Conservation (phyloP, 1,140 invertebrate species). For the Radopholus similis region DNA sequence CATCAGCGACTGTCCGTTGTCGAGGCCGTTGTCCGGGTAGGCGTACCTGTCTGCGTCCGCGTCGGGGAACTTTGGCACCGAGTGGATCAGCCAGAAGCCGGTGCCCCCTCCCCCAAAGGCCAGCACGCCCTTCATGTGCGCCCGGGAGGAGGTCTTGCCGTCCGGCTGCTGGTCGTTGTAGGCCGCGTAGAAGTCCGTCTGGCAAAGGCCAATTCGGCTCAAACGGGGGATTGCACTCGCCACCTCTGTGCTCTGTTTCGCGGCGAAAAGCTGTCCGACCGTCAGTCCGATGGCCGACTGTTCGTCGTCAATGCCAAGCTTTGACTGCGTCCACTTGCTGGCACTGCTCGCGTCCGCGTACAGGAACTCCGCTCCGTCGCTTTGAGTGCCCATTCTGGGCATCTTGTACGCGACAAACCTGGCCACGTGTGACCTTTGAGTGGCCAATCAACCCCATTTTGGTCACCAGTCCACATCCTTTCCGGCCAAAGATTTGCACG, state of each 20-base stretch:
- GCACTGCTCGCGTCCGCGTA: conserved; percentile 29
- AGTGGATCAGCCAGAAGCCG: conserved; percentile 85
- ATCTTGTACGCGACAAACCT: conserved; percentile 34
- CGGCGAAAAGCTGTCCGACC: conserved; percentile 19
- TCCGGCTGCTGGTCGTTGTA: conserved; percentile 35
- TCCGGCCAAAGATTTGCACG: conserved; percentile 22
- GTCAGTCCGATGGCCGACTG: conserved; percentile 27
- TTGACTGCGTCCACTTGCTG: too few species aligned
- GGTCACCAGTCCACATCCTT: conserved; percentile 32
- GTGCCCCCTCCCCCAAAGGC: conserved; percentile 69
- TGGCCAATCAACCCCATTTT: too few species aligned
- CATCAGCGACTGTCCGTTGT: conserved; percentile 80
- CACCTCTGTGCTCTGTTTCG: conserved; percentile 36
- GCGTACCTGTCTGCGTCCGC: conserved; percentile 8
- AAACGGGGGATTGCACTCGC: background rate
- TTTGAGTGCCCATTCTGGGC: conserved; percentile 12
- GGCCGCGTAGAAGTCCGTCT: conserved; percentile 31
- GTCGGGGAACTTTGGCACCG: conserved; percentile 72
- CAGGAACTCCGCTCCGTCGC: conserved; percentile 27
- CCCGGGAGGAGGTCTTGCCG: conserved; percentile 32
- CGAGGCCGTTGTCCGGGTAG: conserved; percentile 58
- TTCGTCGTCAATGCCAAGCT: too few species aligned
- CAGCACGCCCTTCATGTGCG: conserved; percentile 66
- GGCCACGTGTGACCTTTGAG: background rate
- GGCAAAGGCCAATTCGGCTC: background rate